Evolutionary conservation across 1,140 invertebrate species (phyloP), one percentile per base, ranked within the genome.

Genomic region (Calephelis nemesis): DNA sequence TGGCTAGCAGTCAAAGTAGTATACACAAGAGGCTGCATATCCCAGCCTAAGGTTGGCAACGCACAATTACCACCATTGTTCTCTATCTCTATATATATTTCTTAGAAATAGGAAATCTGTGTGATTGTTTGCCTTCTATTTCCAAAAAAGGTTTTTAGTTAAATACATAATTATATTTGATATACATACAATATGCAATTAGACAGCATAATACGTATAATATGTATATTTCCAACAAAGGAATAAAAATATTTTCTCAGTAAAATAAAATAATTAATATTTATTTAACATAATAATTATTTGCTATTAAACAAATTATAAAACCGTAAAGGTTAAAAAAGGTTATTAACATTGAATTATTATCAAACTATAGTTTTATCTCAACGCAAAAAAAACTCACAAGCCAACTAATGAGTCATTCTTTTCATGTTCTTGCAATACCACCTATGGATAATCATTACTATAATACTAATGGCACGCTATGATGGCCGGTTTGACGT

Each of bases 271-370:
- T 45, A 7, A 45, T 45, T 45, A 45, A 45, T 45, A 45, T 45
- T 45, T 45, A 45, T 45, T 45, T 45, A 45, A 39, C 6, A 58
- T 58, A 19, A 19, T 39, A 7, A 39, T 10, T 50, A 50, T 50
- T 13, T 30, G 19, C 52, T 58, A 39, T 30, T 58, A 58, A 58
- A 58, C 54, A 58, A 58, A 58, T 58, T 39, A 58, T 30, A 12
- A 58, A 58, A 30, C 30, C 54, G 54, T 58, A 58, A 58, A 58
- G 54, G 19, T 58, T 58, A 58, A 39, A 6, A 39, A 11, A 10
- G 11, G 30, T 58, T 11, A 58, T 30, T 39, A 58, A 30, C 42
- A 8, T 39, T n/a, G 30, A 39, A 39, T 58, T 58, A 10, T 54
- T 11, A 54, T n/a, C 19, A 58, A 58, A 19, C 30, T 39, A 58